Base-by-base conservation (phyloP, 2,797 vertebrate genomes). In the Lepilemur septentrionalis region DNA sequence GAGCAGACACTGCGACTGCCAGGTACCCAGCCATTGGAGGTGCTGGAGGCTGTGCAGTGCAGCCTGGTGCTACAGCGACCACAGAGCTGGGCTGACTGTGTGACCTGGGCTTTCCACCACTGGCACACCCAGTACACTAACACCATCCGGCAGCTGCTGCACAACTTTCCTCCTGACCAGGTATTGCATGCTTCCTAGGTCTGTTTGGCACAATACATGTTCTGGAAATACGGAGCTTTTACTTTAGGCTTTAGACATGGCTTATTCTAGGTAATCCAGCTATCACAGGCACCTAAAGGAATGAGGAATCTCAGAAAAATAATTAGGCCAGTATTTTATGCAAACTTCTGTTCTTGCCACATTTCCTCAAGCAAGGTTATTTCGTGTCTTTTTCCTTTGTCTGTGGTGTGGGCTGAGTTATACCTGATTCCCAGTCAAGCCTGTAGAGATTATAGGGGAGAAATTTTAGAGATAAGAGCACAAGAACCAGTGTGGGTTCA, bases 101-200 rank as follows among this genome's bases (percentile, higher is more conserved):
- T 99, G n/a, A 96, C 98, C 35, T 99, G 99, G 99, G 99, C 99
- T 25, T 99, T 99, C 70, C 99, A 99, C 80, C 99, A 99, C 98
- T 99, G 99, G 99, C 99, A 99, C 95, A 99, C 98, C 76, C 99
- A 99, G 81, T 99, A 99, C 97, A 99, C 98, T 97, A 99, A 99
- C 98, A 99, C 99, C 97, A 99, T 99, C 97, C 99, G 99, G 20
- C 99, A 99, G 97, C 98, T 99, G 72, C 98, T 99, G 94, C 99
- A 99, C 98, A 99, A 99, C 98, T 99, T 99, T 85, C 99, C 99
- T 32, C 99, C 99, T n/a, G 98, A 99, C n/a, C 99, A 99, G 99
- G 99, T 99, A 96, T 46, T 43, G 6, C 2, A n/a, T 46, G n/a
- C 11, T 65, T 69, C 7, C 2, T 23, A 30, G 30, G 32, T 67